Conservation (phyloP, 2,797 vertebrate genomes). For the Gymnoscopelus microlampas region DNA sequence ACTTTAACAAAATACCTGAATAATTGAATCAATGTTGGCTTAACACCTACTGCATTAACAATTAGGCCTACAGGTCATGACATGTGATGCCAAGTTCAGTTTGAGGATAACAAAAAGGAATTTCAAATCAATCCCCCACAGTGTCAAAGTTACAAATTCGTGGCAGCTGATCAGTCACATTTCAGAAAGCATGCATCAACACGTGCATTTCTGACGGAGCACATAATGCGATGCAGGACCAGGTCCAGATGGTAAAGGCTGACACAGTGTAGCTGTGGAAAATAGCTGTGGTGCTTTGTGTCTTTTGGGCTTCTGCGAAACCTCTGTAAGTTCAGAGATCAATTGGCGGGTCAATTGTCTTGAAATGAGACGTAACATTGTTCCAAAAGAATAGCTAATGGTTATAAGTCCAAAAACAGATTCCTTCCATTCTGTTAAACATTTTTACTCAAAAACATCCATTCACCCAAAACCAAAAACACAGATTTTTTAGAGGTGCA, state of each 20-base stretch:
- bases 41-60: no score
- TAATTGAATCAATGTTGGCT: no score
- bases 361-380: background rate
- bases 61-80: no score
- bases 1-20: no score
- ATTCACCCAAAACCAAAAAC: no score
- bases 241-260: slow-evolving; percentile 12
- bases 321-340: background rate
- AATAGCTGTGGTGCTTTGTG: background rate
- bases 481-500: no score
- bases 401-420: background rate
- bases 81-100: no score
- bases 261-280: background rate
- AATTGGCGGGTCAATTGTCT: slow-evolving; percentile 4
- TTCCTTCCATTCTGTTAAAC: background rate
- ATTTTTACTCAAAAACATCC: no score
- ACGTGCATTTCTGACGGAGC: background rate
- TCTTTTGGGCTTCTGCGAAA: slow-evolving; percentile 3
- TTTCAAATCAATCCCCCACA: no score
- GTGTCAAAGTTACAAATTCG: no score
- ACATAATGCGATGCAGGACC: background rate
- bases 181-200: background rate
- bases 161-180: background rate
- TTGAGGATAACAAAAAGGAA: no score
- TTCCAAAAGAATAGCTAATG: background rate